These are phyloP conservation scores for Ptilodon capucinus DNA, from an alignment of 2,888 invertebrate species.

Conservation along the genomic window DNA sequence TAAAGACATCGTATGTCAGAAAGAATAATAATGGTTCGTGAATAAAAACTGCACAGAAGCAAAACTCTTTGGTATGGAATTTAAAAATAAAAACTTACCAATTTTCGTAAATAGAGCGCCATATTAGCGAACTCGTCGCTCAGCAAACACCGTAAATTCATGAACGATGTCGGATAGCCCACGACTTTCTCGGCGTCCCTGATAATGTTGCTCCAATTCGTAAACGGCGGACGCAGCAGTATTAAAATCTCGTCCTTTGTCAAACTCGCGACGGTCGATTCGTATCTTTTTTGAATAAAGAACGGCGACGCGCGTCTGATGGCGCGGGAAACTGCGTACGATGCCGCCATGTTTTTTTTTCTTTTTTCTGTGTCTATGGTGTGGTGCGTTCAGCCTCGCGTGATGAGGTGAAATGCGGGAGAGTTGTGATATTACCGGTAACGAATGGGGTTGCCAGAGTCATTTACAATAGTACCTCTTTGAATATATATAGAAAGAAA, in stretches of 20 bases:
- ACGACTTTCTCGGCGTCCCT: slow-evolving; percentile 79
- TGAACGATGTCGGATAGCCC: slow-evolving; percentile 83
- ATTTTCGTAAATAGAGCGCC: slow-evolving; percentile 75
- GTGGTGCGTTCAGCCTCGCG: slow-evolving; percentile 16
- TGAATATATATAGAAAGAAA: too few relatives aligned
- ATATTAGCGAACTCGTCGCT: slow-evolving; percentile 84
- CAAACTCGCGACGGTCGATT: slow-evolving; percentile 73
- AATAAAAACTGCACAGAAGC: too few relatives aligned
- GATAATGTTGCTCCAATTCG: slow-evolving; percentile 75
- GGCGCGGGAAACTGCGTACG: slow-evolving; percentile 65
- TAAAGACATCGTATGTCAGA: too few relatives aligned
- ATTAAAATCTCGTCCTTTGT: slow-evolving; percentile 75
- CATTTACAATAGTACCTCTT: neutral
- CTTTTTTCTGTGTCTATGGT: slow-evolving; percentile 24
- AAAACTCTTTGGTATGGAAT: too few relatives aligned
- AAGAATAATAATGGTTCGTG: too few relatives aligned
- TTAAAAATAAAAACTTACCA: slow-evolving; percentile 61
- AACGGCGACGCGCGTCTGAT: slow-evolving; percentile 60
- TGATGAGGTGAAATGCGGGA: slow-evolving; percentile 31
- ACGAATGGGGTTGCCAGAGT: slow-evolving; percentile 9
- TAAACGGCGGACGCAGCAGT: slow-evolving; percentile 68
- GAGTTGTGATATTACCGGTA: slow-evolving; percentile 13
- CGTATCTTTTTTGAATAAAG: slow-evolving; percentile 69
- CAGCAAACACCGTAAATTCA: slow-evolving; percentile 81
- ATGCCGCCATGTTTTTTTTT: slow-evolving; percentile 53